Conservation (phyloP, 2,797 vertebrate genomes). For the Notoglanidium macrostoma region DNA sequence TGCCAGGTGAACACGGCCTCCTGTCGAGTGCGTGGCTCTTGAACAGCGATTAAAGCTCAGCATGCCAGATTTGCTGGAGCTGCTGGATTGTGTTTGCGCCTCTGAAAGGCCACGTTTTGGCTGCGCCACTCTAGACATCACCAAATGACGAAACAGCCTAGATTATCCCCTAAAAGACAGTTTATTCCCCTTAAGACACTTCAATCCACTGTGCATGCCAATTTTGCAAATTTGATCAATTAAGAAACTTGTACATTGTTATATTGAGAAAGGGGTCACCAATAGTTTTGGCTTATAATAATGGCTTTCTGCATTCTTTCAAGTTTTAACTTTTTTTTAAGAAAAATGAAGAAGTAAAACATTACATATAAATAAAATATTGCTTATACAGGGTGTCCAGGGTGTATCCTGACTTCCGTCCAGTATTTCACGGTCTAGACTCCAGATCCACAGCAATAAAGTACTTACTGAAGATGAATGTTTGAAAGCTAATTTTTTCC, state of each 20-base stretch:
- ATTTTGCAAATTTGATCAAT: not conserved
- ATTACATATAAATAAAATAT: not conserved
- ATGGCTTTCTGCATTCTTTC: not conserved
- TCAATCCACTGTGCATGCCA: not conserved
- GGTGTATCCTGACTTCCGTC: not conserved
- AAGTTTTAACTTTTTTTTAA: not conserved
- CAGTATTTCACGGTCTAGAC: not conserved
- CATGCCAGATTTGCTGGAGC: conserved; percentile 22
- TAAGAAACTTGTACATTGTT: not conserved
- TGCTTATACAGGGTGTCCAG: not conserved
- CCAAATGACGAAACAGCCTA: not conserved
- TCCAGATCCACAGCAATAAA: not conserved
- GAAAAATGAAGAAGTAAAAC: not conserved
- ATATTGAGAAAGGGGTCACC: not conserved
- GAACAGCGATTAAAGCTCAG: conserved; percentile 20
- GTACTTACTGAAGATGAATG: not conserved
- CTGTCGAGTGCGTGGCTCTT: not conserved
- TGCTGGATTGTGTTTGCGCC: conserved; percentile 3
- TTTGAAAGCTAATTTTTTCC: not conserved
- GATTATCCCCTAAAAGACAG: not conserved
- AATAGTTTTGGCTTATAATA: not conserved
- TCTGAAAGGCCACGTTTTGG: not conserved
- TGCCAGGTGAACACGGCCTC: conserved; percentile 30
- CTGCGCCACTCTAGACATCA: not conserved
- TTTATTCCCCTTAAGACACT: not conserved